Percentiles rank a stretch among this genome's conserved stretches.
Conservation (phyloP, 1,140 invertebrate species). For the Rhyacophila brunnea region DNA sequence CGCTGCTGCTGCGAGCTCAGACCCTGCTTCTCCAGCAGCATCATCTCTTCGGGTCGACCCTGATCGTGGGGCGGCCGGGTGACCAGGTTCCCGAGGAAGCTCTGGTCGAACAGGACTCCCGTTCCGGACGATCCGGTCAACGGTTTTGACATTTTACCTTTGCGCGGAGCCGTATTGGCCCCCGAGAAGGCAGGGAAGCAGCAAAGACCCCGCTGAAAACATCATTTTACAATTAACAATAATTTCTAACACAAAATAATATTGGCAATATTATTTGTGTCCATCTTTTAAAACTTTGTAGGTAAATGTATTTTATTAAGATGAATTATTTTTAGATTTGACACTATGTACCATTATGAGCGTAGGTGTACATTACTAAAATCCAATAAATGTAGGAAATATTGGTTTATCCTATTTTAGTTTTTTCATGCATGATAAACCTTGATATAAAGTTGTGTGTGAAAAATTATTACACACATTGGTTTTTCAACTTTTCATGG, state of each 20-base stretch:
- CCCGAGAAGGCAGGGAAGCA: slow-evolving; percentile 86
- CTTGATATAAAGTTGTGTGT: no score
- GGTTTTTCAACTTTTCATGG: no score
- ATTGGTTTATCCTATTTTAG: no score
- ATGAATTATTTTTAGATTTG: no score
- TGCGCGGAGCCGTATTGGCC: slow-evolving; percentile 76
- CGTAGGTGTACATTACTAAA: no score
- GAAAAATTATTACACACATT: no score
- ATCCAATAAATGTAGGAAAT: no score
- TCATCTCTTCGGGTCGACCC: slow-evolving; percentile 62
- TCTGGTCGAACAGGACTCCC: slow-evolving; percentile 56
- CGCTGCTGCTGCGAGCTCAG: slow-evolving; percentile 71
- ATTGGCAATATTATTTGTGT: no score
- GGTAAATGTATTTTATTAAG: no score
- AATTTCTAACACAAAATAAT: neutral
- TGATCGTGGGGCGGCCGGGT: slow-evolving; percentile 48
- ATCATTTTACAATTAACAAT: slow-evolving; percentile 49
- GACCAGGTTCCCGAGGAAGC: slow-evolving; percentile 53
- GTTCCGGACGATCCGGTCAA: slow-evolving; percentile 66
- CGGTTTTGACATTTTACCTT: slow-evolving; percentile 80
- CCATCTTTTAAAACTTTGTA: no score
- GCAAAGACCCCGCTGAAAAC: slow-evolving; percentile 77
- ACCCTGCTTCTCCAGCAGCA: slow-evolving; percentile 74
- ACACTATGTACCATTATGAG: no score
- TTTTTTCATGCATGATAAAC: no score